Conservation (phyloP, 2,113 vertebrate species). For the Rhineura floridana region DNA sequence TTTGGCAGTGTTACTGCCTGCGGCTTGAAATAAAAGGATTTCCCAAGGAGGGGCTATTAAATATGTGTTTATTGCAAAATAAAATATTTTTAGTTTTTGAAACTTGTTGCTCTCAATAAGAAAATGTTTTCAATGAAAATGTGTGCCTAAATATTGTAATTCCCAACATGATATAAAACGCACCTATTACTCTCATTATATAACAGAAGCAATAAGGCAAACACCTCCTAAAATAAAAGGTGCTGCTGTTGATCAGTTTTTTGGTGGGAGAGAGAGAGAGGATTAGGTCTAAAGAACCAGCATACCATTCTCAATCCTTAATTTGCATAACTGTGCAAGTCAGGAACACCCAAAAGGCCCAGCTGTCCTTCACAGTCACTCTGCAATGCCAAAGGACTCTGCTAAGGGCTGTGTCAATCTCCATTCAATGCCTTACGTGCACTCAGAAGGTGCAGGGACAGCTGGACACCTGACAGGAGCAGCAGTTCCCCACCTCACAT, state of each 20-base stretch:
- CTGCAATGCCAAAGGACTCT: background rate
- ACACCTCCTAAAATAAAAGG: no score
- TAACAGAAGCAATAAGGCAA: background rate
- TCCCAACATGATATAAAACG: background rate
- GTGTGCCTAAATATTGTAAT: no score
- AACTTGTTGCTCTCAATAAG: background rate
- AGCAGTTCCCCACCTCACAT: no score
- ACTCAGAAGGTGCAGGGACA: background rate
- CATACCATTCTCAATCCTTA: background rate
- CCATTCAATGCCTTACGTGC: background rate
- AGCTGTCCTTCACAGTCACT: background rate
- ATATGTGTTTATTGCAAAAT: no score
- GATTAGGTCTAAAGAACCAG: background rate
- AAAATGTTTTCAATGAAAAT: background rate
- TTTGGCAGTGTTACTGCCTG: background rate
- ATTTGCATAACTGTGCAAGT: background rate
- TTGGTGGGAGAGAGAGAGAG: no score
- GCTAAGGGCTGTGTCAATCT: background rate
- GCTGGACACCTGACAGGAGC: background rate
- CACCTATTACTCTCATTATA: background rate
- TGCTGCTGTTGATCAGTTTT: no score
- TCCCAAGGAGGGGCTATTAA: no score
- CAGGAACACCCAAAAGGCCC: no score
- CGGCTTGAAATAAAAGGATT: background rate
- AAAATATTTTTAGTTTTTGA: background rate